Base-by-base conservation (phyloP, 2,113 vertebrate genomes). In the Vulpes vulpes region DNA sequence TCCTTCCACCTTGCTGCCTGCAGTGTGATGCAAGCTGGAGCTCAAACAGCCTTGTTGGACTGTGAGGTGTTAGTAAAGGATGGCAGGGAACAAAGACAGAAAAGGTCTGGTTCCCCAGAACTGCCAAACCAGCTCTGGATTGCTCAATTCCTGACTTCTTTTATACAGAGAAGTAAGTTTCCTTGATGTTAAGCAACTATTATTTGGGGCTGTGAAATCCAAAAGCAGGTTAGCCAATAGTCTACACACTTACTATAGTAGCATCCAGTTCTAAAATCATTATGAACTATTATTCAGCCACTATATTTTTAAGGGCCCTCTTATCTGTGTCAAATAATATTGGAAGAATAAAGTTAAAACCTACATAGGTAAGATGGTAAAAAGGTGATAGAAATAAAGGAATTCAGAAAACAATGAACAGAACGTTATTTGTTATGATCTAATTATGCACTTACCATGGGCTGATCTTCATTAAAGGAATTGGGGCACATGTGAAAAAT, bases 401-500 rank as follows among this genome's bases (percentile, higher is more conserved):
- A 94, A 64, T 22, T 71, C 83, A 88, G 86, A 94, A 76, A n/a
- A 49, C 38, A 60, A 43, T 62, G 85, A 62, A 2, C 0, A 80
- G 43, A 89, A 85, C 30, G 7, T 38, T 25, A 1, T 57, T 89
- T 76, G 30, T 22, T 64, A 2, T 85, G 67, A 80, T 38, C 6
- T 23, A 79, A 94, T 91, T 14, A 78, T 16, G 14, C 60, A 99
- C 99, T 17, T 96, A 99, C 99, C 99, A 99, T 2, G 99, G 99
- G 97, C 99, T 99, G 98, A 99, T 99, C 99, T 99, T 99, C 99
- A 99, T 99, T 5, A 99, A 97, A 89, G 99, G 99, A 98, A 99
- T 99, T 19, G 99, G 99, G 89, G 99, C 99, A 97, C 99, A 99
- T 4, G 99, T 99, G 98, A 99, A 99, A 98, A 99, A 99, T 0